These are phyloP conservation scores for Mugil cephalus DNA, from an alignment of 2,113 vertebrate genomes.

Conservation along the genomic window DNA sequence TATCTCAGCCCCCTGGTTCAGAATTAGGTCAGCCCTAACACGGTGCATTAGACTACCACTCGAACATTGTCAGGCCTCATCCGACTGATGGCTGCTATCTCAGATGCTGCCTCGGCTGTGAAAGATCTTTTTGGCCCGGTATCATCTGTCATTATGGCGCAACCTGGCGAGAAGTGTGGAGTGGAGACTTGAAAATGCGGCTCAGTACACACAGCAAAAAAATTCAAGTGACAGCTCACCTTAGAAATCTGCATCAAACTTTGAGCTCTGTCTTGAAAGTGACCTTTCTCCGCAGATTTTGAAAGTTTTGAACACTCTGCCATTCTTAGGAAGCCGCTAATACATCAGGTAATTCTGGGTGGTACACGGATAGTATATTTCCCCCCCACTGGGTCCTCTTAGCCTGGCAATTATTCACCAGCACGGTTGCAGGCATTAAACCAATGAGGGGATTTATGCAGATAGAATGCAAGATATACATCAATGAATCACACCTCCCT, in stretches of 20 bases:
- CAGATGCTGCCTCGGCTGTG: constrained; percentile 31
- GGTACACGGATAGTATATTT: constrained; percentile 37
- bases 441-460: constrained; percentile 78
- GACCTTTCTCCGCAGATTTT: not conserved
- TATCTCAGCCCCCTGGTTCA: constrained; percentile 34
- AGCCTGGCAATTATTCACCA: constrained; percentile 69
- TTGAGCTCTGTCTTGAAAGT: constrained; percentile 47
- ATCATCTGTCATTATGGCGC: constrained; percentile 46
- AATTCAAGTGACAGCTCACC: constrained; percentile 53
- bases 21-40: constrained; percentile 32
- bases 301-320: not conserved
- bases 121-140: constrained; percentile 41
- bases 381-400: constrained; percentile 54
- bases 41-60: constrained; percentile 33
- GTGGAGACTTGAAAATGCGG: constrained; percentile 38
- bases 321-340: constrained; percentile 14
- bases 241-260: constrained; percentile 32
- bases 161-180: constrained; percentile 19
- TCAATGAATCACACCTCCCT: constrained; percentile 64
- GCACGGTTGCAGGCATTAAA: constrained; percentile 60
- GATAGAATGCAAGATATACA: constrained; percentile 56
- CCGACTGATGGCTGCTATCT: constrained; percentile 53
- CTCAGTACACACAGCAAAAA: constrained; percentile 7
- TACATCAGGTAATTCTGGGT: constrained; percentile 34
- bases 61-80: constrained; percentile 56